Base-by-base conservation (phyloP, 2,888 invertebrate species). In the Spisula subtruncata region DNA sequence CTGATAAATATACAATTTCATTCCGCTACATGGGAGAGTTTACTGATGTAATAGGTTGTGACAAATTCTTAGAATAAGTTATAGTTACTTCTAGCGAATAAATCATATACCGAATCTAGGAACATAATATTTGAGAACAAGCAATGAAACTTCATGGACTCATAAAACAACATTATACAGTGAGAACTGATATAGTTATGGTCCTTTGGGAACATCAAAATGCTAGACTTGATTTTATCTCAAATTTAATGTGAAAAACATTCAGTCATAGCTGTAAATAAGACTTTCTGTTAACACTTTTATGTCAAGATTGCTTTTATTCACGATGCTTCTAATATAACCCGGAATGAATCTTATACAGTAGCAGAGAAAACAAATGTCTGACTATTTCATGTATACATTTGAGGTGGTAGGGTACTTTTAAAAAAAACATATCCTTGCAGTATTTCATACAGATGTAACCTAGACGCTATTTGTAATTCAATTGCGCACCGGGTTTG, bases 221-320 rank as follows among this genome's bases (percentile, higher is more conserved):
- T 71, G 32, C 32, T 32, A 71, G 71, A 32, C 71, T 71, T 71
- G 71, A 71, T 71, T 71, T 71, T 71, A 71, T 71, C 71, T 71
- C 32, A 71, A 71, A 71, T 71, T 71, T 71, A 71, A 71, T 71
- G 71, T 71, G 71, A 71, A 71, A 71, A 71, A 32, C 71, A 71
- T 71, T 71, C 71, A 71, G 25, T 71, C 71, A 71, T 29, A 16
- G 32, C 32, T 71, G 71, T 71, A 71, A 71, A 71, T 71, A 71
- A 71, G 71, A 71, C 71, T 71, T 71, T 71, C n/a, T 18, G 29
- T 71, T 71, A 71, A 71, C 35, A 71, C 71, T 29, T 71, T 71
- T 29, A 71, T 71, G 71, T 71, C 71, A 71, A 16, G 71, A 71
- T 71, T 71, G 32, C 71, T 71, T 71, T 71, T 29, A 32, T 71